Evolutionary conservation across 1,140 invertebrate species (phyloP).

Genomic region (Manduca sexta): DNA sequence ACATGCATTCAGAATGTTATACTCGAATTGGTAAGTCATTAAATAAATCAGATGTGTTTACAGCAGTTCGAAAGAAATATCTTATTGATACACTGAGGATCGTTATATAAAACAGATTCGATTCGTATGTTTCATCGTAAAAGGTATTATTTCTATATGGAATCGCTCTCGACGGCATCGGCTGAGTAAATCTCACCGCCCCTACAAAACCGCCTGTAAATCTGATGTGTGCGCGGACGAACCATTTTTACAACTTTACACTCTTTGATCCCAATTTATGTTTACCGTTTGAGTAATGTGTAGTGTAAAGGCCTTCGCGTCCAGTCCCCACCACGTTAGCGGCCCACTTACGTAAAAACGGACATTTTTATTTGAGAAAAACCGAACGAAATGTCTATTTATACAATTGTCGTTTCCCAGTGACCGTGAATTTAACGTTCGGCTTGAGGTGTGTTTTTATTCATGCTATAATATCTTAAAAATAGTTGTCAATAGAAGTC

Average conservation of each 20-base stretch:
- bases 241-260: constrained; percentile 1
- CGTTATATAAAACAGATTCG: no score
- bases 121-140: not conserved
- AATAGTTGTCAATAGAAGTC: not conserved
- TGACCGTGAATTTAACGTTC: constrained; percentile 4
- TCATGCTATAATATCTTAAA: not conserved
- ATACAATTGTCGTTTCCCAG: constrained; percentile 8
- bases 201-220: not conserved
- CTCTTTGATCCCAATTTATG: constrained; percentile 1
- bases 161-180: not conserved
- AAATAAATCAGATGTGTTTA: no score
- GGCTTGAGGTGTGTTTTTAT: not conserved
- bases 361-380: constrained; percentile 4
- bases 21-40: no score
- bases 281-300: not conserved
- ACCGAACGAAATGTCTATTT: not conserved
- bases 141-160: not conserved
- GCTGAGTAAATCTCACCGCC: constrained; percentile 1
- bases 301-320: constrained; percentile 1
- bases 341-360: not conserved
- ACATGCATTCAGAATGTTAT: no score
- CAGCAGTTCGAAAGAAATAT: no score
- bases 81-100: not conserved
- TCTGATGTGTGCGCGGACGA: not conserved
- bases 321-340: not conserved